A percentile compares a stretch with the other conserved stretches of the same genome.
phyloP scores from a whole-genome alignment of 1,140 invertebrate genomes.

The Saccostrea cuccullata region DNA sequence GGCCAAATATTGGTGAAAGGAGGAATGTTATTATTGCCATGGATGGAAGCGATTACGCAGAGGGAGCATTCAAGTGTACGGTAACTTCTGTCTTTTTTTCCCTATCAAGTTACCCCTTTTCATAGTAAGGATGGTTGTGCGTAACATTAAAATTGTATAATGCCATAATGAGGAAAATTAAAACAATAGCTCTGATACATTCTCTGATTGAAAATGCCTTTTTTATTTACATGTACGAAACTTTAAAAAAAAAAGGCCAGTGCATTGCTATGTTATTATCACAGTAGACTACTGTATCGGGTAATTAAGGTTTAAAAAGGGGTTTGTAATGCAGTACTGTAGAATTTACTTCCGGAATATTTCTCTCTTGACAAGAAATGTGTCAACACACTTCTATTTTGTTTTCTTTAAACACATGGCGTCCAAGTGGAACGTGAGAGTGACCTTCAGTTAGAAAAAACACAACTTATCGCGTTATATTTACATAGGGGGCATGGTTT shows the following conservation, averaged over 20 bases:
- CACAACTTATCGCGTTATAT: neutral
- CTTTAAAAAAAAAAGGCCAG: too few species aligned
- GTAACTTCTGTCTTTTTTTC: neutral
- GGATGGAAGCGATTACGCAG: neutral
- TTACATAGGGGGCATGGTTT: neutral
- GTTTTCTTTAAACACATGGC: neutral
- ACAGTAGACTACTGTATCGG: too few species aligned
- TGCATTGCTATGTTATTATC: too few species aligned
- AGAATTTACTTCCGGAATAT: neutral
- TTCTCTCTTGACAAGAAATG: neutral
- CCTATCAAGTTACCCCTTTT: neutral
- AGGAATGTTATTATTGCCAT: neutral
- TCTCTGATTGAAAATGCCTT: neutral
- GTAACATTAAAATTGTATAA: neutral
- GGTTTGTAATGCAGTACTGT: too few species aligned
- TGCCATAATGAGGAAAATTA: too few species aligned
- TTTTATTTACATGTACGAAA: neutral
- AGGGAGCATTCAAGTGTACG: conserved; percentile 26
- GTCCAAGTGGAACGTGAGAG: neutral
- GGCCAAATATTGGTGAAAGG: conserved; percentile 13
- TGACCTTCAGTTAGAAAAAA: neutral
- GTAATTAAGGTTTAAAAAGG: too few species aligned
- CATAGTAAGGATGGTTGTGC: neutral
- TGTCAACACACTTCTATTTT: neutral
- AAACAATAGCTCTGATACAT: neutral